These are phyloP conservation scores for Tipula confusa DNA, from an alignment of 2,888 invertebrate species.

Conservation along the genomic window DNA sequence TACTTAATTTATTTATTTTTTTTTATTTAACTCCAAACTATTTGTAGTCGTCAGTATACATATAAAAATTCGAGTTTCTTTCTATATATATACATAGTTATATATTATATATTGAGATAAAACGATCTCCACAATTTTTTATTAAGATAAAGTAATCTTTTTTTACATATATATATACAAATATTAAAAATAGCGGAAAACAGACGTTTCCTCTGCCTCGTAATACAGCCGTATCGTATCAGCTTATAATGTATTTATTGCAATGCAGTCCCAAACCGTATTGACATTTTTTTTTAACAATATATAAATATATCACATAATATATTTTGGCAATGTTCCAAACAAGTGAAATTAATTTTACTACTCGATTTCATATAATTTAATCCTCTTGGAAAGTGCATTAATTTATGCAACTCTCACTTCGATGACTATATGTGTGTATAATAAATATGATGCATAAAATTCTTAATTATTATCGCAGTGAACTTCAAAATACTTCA, in stretches of 20 bases:
- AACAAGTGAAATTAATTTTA: not conserved
- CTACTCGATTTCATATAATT: not conserved
- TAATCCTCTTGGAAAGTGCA: not conserved
- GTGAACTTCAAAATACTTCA: not conserved
- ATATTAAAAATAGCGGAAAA: not conserved
- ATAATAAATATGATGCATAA: not conserved
- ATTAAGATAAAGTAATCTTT: not conserved
- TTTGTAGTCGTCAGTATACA: not conserved
- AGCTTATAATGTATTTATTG: not conserved
- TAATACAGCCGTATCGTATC: not conserved
- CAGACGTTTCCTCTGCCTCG: not conserved
- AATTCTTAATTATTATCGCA: not conserved
- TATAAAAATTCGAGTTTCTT: not conserved
- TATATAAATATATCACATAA: not conserved
- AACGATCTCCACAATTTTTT: not conserved
- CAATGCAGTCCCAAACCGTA: not conserved
- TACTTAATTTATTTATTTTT: not conserved
- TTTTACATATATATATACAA: not conserved
- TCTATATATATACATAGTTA: not conserved
- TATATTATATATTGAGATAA: not conserved
- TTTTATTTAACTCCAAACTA: not conserved
- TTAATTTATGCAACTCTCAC: not conserved
- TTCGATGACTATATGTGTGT: not conserved
- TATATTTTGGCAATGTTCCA: not conserved
- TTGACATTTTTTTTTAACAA: not conserved